Evolutionary conservation across 2,888 invertebrate species (phyloP).

Genomic region (Agrotis ipsilon): DNA sequence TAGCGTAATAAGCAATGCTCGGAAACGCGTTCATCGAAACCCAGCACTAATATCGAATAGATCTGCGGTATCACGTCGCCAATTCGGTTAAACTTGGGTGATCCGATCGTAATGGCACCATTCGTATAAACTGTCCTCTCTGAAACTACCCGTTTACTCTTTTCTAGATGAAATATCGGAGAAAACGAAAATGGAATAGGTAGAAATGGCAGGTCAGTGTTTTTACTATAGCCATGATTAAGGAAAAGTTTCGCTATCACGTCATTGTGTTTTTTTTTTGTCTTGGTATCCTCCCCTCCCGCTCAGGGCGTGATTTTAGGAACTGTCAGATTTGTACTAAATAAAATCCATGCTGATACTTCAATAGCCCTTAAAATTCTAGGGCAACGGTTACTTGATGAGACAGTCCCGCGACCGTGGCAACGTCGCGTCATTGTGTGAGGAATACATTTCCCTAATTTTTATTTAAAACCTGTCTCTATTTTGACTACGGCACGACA

Average conservation of each 20-base stretch:
- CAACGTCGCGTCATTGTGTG: too few species aligned
- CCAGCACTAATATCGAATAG: constrained; percentile 66
- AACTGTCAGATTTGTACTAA: too few species aligned
- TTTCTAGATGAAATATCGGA: constrained; percentile 46
- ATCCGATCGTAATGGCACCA: constrained; percentile 68
- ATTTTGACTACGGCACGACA: background rate
- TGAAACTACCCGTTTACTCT: constrained; percentile 58
- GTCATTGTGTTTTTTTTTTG: background rate
- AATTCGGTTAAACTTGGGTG: constrained; percentile 74
- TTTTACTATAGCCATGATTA: constrained; percentile 31
- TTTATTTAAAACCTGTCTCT: background rate
- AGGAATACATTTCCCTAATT: background rate
- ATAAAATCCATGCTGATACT: too few species aligned
- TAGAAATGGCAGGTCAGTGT: constrained; percentile 3
- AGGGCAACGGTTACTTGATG: too few species aligned
- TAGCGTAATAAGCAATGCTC: constrained; percentile 31
- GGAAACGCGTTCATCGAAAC: constrained; percentile 11
- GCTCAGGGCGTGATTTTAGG: too few species aligned
- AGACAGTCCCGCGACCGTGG: too few species aligned
- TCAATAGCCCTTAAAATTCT: too few species aligned
- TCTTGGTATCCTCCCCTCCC: too few species aligned
- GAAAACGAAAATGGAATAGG: constrained; percentile 18
- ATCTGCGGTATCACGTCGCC: constrained; percentile 74
- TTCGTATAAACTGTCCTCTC: constrained; percentile 66
- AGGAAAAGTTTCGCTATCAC: constrained; percentile 14